Evolutionary conservation across 2,113 vertebrate species (phyloP).

Genomic region (Boulengeromyrus knoepffleri): DNA sequence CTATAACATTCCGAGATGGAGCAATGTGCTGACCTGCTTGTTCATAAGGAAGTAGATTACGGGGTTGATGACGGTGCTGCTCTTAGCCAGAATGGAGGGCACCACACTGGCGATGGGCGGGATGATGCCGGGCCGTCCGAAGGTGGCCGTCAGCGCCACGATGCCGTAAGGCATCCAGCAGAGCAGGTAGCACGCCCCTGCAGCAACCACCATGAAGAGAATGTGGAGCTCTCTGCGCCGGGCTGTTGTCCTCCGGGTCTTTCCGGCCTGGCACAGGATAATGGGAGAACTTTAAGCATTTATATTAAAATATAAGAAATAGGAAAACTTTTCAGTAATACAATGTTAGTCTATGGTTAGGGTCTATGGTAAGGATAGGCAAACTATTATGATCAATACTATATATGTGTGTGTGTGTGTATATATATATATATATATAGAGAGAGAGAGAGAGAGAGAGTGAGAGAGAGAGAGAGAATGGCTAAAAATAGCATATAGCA

Average conservation of each 20-base stretch:
- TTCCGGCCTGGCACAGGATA: constrained; percentile 48
- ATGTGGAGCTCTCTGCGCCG: constrained; percentile 58
- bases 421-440: no score
- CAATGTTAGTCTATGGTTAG: not conserved
- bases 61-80: constrained; percentile 64
- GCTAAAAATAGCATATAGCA: not conserved
- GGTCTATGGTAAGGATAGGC: not conserved
- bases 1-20: not conserved
- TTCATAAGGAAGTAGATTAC: constrained; percentile 70
- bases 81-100: constrained; percentile 63
- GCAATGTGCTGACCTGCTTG: constrained; percentile 54
- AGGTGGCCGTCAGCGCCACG: constrained; percentile 59
- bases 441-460: not conserved
- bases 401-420: no score
- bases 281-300: not conserved
- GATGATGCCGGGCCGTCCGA: constrained; percentile 52
- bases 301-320: not conserved
- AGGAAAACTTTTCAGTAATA: not conserved
- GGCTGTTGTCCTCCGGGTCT: constrained; percentile 49
- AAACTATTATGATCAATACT: not conserved
- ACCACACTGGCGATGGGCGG: constrained; percentile 52
- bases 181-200: constrained; percentile 57
- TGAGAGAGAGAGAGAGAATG: not conserved
- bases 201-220: constrained; percentile 64
- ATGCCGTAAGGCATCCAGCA: constrained; percentile 64